These are phyloP conservation scores for Cheilosia vernalis DNA, from an alignment of 2,888 invertebrate genomes.

Conservation along the genomic window DNA sequence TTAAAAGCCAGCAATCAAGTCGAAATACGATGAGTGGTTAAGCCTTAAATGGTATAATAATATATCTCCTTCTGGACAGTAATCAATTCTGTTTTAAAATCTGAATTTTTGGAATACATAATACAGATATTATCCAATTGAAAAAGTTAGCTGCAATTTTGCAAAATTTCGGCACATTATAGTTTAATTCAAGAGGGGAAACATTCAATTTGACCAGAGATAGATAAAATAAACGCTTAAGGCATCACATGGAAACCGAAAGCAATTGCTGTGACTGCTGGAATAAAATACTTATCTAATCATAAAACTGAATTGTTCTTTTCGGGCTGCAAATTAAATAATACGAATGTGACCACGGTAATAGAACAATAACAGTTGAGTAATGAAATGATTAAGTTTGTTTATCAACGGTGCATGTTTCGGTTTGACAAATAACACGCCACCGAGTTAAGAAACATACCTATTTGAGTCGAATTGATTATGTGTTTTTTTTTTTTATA, in stretches of 20 bases:
- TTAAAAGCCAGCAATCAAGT: not conserved
- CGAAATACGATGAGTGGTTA: not conserved
- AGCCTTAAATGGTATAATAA: conserved; percentile 12
- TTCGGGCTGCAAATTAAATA: conserved; percentile 8
- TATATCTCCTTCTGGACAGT: not conserved
- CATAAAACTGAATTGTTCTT: conserved; percentile 34
- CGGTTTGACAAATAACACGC: too few relatives aligned
- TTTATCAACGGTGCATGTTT: not conserved
- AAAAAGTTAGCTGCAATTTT: not conserved
- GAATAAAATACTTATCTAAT: conserved; percentile 45
- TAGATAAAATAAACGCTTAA: not conserved
- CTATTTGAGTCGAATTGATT: too few relatives aligned
- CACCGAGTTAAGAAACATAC: not conserved
- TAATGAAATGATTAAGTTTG: conserved; percentile 3
- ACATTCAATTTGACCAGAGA: not conserved
- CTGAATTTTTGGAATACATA: not conserved
- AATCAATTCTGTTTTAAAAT: not conserved
- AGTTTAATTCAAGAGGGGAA: not conserved
- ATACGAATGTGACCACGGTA: not conserved
- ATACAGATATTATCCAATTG: not conserved
- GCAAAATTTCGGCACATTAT: not conserved
- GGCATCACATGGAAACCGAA: not conserved
- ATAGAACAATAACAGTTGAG: not conserved
- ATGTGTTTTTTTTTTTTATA: too few relatives aligned
- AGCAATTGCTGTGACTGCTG: not conserved